phyloP scores from a whole-genome alignment of 64 coral and sea anemone genomes.

The Montipora capricornis region DNA sequence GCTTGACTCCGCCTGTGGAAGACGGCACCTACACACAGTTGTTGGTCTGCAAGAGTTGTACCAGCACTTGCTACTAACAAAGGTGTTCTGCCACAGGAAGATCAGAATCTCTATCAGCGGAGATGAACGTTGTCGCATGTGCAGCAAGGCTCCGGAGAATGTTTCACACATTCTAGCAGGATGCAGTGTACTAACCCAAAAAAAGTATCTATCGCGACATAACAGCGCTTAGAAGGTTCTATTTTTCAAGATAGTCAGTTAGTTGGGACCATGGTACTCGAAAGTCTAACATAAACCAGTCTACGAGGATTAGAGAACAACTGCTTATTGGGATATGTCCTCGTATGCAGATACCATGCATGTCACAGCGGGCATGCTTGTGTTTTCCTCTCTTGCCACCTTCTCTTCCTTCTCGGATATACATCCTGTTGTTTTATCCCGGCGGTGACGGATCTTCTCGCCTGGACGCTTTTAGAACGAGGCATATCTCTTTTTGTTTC shows the following conservation, averaged over 20 bases:
- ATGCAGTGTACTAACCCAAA: background rate
- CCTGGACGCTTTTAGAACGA: no score
- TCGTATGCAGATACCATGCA: background rate
- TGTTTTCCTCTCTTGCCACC: no score
- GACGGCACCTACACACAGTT: constrained; percentile 8
- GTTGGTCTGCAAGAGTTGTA: constrained; percentile 13
- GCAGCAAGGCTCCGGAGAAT: background rate
- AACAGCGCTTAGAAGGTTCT: background rate
- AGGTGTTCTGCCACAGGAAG: background rate
- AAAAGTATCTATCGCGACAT: background rate
- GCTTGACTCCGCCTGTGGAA: background rate
- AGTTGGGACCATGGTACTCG: background rate
- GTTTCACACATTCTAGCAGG: constrained; percentile 1
- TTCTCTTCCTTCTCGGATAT: no score
- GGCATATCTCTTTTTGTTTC: no score
- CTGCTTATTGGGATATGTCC: background rate
- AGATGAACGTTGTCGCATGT: constrained; percentile 12
- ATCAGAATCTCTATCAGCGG: background rate
- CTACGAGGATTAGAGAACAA: background rate
- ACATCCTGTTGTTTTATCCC: no score
- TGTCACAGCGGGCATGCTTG: background rate
- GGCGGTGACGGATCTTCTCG: no score
- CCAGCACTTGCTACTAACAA: background rate
- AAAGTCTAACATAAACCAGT: background rate
- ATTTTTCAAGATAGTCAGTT: background rate